Evolutionary conservation across 2,113 vertebrate species (phyloP), one percentile per base, ranked within the genome.

Genomic region (Lucifuga dentata): DNA sequence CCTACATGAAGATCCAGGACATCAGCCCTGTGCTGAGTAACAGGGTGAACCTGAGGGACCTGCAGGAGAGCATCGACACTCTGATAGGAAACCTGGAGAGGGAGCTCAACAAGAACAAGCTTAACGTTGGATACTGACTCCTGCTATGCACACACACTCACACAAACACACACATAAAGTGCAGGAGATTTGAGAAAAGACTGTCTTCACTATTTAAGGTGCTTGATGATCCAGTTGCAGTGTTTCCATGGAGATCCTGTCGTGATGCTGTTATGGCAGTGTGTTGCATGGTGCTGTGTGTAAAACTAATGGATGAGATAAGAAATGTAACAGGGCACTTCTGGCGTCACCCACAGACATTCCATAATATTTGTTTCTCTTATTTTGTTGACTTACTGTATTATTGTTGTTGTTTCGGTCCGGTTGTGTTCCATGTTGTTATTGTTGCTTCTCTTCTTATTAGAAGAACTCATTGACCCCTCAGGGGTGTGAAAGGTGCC

Each of bases 61-160:
- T 99, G 73, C 98, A 99, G 89, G 97, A 98, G 90, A 99, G 97
- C 79, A 99, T 99, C 6, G 97, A 99, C 85, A 95, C 93, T 5
- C 89, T 99, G 67, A 97, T 99, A 80, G 96, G 98, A 85, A 99
- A 98, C 91, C 91, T 99, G 85, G 98, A 99, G 88, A 84, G 92
- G 79, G 98, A 99, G 83, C 96, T 99, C 63, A 99, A 95, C 90
- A 99, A 98, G 88, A 99, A 95, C 87, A 98, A 96, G 76, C 87
- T 97, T 35, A 96, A 94, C 16, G 91, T 93, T 33, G 94, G 94
- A 63, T 95, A 92, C 35, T 98, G 88, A 95, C 70, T 72, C 53
- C 40, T 23, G 11, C 11, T n/a, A 11, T 16, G 55, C 57, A 46
- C 8, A 62, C 29, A 12, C 36, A 46, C 59, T 5, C 43, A 52